Evolutionary conservation across 2,797 vertebrate species (phyloP).

Genomic region (Setipinna tenuifilis): DNA sequence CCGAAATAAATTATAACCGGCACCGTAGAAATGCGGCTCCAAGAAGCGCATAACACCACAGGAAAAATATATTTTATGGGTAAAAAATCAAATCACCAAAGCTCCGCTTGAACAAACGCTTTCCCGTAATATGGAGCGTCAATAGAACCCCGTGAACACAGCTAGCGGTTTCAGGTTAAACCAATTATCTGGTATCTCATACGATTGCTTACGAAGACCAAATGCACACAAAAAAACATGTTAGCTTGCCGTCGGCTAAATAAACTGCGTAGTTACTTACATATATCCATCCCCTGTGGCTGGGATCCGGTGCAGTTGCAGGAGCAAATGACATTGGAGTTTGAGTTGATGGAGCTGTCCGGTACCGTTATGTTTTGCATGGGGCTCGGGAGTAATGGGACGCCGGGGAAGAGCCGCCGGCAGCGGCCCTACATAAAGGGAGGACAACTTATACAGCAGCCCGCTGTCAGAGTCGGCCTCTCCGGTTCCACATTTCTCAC

Average conservation of each 20-base stretch:
- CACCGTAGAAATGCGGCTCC: background rate
- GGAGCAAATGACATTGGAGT: slow-evolving; percentile 74
- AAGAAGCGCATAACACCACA: background rate
- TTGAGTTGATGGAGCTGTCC: slow-evolving; percentile 58
- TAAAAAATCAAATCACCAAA: background rate
- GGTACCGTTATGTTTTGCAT: slow-evolving; percentile 62
- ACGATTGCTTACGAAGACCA: slow-evolving; percentile 20
- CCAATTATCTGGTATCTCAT: slow-evolving; percentile 16
- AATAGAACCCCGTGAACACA: background rate
- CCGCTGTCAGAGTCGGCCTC: slow-evolving; percentile 51
- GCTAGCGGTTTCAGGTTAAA: slow-evolving; percentile 27
- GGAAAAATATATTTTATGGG: background rate
- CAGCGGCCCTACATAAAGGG: slow-evolving; percentile 48
- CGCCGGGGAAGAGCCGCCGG: slow-evolving; percentile 54
- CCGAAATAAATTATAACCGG: slow-evolving; percentile 9
- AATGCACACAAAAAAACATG: slow-evolving; percentile 26
- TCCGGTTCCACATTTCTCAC: slow-evolving; percentile 46
- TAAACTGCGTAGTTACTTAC: slow-evolving; percentile 43
- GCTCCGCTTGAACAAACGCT: background rate
- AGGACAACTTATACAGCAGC: slow-evolving; percentile 53
- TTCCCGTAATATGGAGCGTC: background rate
- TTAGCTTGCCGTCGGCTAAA: background rate
- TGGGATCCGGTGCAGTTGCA: slow-evolving; percentile 68
- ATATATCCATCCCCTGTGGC: slow-evolving; percentile 71
- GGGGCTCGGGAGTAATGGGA: slow-evolving; percentile 56